phyloP scores from a whole-genome alignment of 2,113 vertebrate species.

The Protobothrops mucrosquamatus region DNA sequence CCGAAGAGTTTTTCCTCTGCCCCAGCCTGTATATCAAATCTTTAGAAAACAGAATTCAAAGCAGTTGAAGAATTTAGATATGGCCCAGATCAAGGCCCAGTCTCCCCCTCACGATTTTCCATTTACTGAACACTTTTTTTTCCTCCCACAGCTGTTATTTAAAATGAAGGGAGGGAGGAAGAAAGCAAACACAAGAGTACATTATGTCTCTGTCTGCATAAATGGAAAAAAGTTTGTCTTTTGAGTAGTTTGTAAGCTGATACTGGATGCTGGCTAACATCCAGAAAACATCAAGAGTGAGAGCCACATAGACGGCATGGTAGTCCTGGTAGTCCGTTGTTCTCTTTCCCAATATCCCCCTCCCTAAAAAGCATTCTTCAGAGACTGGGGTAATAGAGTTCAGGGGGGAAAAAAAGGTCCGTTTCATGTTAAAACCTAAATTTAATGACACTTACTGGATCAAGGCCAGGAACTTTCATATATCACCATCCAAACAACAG shows the following conservation, averaged over 20 bases:
- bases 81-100: background rate
- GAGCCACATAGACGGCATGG: background rate
- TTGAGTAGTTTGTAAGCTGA: background rate
- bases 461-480: background rate
- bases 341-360: background rate
- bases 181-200: slow-evolving; percentile 1
- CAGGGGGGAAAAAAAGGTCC: background rate
- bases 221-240: background rate
- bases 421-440: background rate
- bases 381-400: background rate
- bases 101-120: background rate
- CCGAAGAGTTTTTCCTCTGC: background rate
- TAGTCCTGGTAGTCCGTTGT: background rate
- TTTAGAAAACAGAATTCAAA: background rate
- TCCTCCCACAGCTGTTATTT: background rate
- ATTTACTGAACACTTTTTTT: background rate
- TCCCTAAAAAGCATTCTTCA: background rate
- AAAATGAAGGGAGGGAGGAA: background rate
- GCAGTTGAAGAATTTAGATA: background rate
- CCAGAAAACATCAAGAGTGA: background rate
- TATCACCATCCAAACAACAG: background rate
- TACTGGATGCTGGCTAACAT: background rate
- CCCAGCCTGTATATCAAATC: background rate
- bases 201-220: background rate
- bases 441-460: background rate